Evolutionary conservation across 2,113 vertebrate species (phyloP), one percentile per base, ranked within the genome.

Genomic region (Podocnemis expansa): DNA sequence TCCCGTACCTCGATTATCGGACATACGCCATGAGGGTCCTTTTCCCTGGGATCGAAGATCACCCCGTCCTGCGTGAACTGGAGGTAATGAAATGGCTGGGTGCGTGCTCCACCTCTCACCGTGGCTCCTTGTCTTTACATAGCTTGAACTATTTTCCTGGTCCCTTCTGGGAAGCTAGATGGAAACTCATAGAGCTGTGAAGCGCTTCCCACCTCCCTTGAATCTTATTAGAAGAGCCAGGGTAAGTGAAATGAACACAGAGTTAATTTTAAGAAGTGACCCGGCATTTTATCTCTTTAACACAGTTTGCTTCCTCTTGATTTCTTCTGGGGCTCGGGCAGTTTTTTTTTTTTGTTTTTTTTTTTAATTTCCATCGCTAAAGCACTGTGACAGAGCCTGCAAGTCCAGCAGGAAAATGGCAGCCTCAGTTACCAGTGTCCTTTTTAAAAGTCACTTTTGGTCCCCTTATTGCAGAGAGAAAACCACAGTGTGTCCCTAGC

Each of bases 21-120:
- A 99, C 99, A 0, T 99, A 99, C 2, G 99, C 99, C 83, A 99
- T 99, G 99, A 95, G 99, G 47, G 99, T 99, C n/a, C 98, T 99
- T 0, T 99, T 99, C 97, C 99, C 99, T 0, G 99, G 99, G 92
- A 99, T 99, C 1, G 99, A 99, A 97, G 99, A 99, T 96, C 99
- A 99, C 88, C 99, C 99, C 0, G 99, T 99, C 19, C 98, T 99
- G 88, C 96, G 99, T 96, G 99, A 99, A 93, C 98, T 99, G 94
- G 99, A 99, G 99, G 99, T 99, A 97, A 95, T 4, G 17, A 51
- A 0, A 54, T 8, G 43, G 4, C 73, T 3, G 51, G 75, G 80
- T 31, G 7, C 58, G 5, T 27, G 52, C 75, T 38, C 34, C 14
- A n/a, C 16, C 31, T 19, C 24, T 19, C 29, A 29, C 19, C 17